phyloP scores from a whole-genome alignment of 2,888 invertebrate species.

The Pandemis cinnamomeana region DNA sequence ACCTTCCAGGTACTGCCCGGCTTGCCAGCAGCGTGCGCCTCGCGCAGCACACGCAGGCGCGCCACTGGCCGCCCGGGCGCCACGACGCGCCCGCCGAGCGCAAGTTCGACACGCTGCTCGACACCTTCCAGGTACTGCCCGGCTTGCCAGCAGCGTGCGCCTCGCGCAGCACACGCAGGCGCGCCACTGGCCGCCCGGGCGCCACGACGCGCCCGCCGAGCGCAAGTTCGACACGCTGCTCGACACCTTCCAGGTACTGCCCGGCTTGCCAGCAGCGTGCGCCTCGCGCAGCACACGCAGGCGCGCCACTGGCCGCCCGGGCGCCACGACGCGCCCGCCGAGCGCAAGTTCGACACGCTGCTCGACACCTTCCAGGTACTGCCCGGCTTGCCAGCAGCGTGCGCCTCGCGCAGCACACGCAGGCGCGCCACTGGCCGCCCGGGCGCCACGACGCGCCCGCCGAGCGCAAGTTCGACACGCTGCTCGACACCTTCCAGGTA shows the following conservation, averaged over 20 bases:
- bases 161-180: constrained; percentile 94
- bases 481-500: constrained; percentile 89
- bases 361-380: constrained; percentile 88
- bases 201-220: constrained; percentile 85
- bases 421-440: constrained; percentile 92
- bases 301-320: constrained; percentile 91
- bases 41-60: constrained; percentile 93
- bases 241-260: constrained; percentile 87
- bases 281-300: constrained; percentile 94
- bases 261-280: constrained; percentile 93
- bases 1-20: constrained; percentile 89
- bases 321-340: constrained; percentile 84
- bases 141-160: constrained; percentile 93
- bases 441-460: constrained; percentile 84
- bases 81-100: constrained; percentile 85
- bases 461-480: constrained; percentile 82
- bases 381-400: constrained; percentile 93
- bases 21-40: constrained; percentile 94
- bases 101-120: constrained; percentile 85
- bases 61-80: constrained; percentile 89
- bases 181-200: constrained; percentile 90
- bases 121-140: constrained; percentile 88
- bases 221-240: constrained; percentile 85
- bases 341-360: constrained; percentile 84
- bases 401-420: constrained; percentile 94